A percentile compares a stretch with the other conserved stretches of the same genome.
Conservation (phyloP, 2,797 vertebrate species). For the Xerus rutilus region DNA sequence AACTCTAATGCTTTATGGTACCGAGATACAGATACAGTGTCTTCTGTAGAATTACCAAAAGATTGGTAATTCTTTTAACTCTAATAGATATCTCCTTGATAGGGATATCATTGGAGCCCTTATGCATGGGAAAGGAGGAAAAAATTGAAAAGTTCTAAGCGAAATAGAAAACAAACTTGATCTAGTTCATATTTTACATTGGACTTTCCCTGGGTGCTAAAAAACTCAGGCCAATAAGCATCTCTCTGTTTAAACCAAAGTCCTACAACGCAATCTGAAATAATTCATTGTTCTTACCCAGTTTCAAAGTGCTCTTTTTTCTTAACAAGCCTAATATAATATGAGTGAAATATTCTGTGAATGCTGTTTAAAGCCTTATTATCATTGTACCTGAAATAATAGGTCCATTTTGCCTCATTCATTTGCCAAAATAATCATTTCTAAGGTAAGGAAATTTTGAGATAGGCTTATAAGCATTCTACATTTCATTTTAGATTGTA, state of each 20-base stretch:
- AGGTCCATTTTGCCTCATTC: conserved; percentile 50
- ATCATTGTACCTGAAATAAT: conserved; percentile 49
- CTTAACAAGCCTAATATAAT: conserved; percentile 46
- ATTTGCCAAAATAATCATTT: conserved; percentile 69
- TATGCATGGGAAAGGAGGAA: not conserved
- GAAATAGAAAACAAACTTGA: not conserved
- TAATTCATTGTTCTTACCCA: conserved; percentile 32
- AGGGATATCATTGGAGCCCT: not conserved
- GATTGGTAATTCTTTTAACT: too few relatives aligned
- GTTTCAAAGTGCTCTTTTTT: conserved; percentile 51
- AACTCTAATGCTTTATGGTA: not conserved
- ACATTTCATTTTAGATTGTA: conserved; percentile 73
- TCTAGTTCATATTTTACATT: not conserved
- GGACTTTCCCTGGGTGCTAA: not conserved
- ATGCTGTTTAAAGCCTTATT: conserved; percentile 61
- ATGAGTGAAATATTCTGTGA: conserved; percentile 9
- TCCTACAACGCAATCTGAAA: conserved; percentile 36
- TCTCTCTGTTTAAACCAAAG: conserved; percentile 14
- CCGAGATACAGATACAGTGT: not conserved
- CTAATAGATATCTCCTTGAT: not conserved
- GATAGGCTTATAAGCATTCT: conserved; percentile 34
- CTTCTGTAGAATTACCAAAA: not conserved
- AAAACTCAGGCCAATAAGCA: not conserved
- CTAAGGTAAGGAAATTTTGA: conserved; percentile 58
- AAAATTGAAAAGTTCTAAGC: not conserved